These are phyloP conservation scores for Synergus laeviventris DNA, from an alignment of 2,888 invertebrate genomes.

Conservation along the genomic window DNA sequence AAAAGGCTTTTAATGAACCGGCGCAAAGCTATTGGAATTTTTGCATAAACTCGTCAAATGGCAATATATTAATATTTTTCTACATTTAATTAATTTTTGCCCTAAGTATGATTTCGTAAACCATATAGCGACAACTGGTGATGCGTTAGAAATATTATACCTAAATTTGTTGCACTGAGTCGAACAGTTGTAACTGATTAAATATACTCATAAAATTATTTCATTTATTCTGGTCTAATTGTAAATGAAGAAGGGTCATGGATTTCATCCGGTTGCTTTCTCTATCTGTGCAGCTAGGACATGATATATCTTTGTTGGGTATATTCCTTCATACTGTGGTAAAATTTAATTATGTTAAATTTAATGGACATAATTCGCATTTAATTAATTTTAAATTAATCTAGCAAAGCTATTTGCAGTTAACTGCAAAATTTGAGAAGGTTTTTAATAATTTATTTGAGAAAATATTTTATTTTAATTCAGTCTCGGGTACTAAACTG, in stretches of 20 bases:
- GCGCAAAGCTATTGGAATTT: neutral
- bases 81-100: neutral
- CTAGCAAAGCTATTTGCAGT: too few species aligned
- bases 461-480: too few species aligned
- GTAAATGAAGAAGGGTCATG: neutral
- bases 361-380: neutral
- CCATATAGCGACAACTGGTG: conserved; percentile 8
- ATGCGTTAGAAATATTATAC: neutral
- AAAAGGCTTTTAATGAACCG: neutral
- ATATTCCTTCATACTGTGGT: neutral
- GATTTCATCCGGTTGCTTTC: neutral
- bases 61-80: conserved; percentile 15
- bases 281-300: neutral
- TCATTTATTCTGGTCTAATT: neutral
- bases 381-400: too few species aligned
- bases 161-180: neutral
- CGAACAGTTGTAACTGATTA: conserved; percentile 14
- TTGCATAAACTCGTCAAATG: neutral
- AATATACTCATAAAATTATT: conserved; percentile 1
- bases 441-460: too few species aligned
- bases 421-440: too few species aligned
- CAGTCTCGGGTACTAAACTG: too few species aligned
- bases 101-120: conserved; percentile 11
- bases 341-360: neutral
- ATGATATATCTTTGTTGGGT: neutral